Percentiles rank a stretch among this genome's conserved stretches.
These are phyloP conservation scores for Syrmaticus mikado DNA, from an alignment of 2,113 vertebrate genomes.

Conservation along the genomic window DNA sequence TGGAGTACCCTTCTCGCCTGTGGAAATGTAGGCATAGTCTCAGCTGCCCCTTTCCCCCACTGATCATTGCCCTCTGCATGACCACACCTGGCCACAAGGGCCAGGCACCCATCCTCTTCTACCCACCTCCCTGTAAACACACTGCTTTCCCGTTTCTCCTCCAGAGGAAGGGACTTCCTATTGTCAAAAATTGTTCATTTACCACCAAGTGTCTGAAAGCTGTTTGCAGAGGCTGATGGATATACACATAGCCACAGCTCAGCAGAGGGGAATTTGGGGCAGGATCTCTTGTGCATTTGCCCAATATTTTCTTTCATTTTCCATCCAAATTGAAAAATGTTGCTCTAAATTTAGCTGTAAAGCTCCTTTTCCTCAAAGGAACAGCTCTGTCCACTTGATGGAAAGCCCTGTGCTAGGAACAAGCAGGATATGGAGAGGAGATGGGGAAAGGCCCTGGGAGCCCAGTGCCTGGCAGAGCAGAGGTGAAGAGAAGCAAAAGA, in stretches of 20 bases:
- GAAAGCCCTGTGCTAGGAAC: background rate
- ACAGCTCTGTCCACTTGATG: rapidly evolving
- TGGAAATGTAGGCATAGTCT: background rate
- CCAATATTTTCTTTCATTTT: background rate
- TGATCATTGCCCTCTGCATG: rapidly evolving
- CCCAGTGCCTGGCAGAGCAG: rapidly evolving
- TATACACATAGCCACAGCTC: background rate
- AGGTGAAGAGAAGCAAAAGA: background rate
- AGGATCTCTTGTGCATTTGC: background rate
- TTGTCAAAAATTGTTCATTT: background rate
- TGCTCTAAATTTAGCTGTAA: background rate
- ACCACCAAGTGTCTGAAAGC: background rate
- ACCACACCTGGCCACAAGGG: rapidly evolving
- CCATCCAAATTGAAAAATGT: background rate
- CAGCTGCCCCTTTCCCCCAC: background rate
- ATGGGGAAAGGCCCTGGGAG: background rate
- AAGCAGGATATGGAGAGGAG: background rate
- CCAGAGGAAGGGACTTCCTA: background rate
- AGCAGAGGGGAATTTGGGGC: rapidly evolving
- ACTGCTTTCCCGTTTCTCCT: background rate
- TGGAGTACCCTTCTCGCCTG: background rate
- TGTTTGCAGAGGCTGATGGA: background rate
- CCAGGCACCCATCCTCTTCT: background rate
- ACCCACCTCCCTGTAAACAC: background rate
- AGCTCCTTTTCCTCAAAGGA: background rate